Evolutionary conservation across 1,140 invertebrate genomes (phyloP).

Genomic region (Thaumatotibia leucotreta): DNA sequence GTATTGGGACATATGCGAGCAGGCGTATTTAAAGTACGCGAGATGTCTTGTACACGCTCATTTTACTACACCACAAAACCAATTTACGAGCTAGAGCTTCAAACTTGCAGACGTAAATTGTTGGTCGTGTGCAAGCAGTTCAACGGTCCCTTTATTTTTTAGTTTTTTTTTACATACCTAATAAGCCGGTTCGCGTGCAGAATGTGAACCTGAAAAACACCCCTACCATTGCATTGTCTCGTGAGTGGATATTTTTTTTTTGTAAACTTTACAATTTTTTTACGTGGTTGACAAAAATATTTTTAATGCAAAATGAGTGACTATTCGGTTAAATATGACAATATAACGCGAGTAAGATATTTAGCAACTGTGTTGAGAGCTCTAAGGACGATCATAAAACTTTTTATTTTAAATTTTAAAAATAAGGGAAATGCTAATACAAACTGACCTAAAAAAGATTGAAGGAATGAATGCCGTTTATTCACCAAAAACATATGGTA

Average conservation of each 20-base stretch:
- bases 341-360: too few relatives aligned
- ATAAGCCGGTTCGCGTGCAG: slow-evolving; percentile 36
- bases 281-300: too few relatives aligned
- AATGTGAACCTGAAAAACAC: slow-evolving; percentile 24
- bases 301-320: too few relatives aligned
- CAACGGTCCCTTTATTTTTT: slow-evolving; percentile 20
- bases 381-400: too few relatives aligned
- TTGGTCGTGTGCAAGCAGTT: slow-evolving; percentile 32
- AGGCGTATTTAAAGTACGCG: too few relatives aligned
- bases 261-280: not conserved
- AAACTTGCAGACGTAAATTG: slow-evolving; percentile 29
- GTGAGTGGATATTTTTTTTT: not conserved
- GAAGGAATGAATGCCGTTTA: too few relatives aligned
- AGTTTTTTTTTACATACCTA: slow-evolving; percentile 29
- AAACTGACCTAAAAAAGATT: too few relatives aligned
- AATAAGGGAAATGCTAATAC: too few relatives aligned
- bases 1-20: not conserved
- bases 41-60: not conserved
- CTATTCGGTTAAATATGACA: too few relatives aligned
- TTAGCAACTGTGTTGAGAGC: too few relatives aligned
- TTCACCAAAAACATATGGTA: too few relatives aligned
- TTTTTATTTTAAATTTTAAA: too few relatives aligned
- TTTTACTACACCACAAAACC: not conserved
- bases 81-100: not conserved
- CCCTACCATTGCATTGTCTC: slow-evolving; percentile 21